phyloP scores from a whole-genome alignment of 2,797 vertebrate genomes.

The Eulemur coronatus region DNA sequence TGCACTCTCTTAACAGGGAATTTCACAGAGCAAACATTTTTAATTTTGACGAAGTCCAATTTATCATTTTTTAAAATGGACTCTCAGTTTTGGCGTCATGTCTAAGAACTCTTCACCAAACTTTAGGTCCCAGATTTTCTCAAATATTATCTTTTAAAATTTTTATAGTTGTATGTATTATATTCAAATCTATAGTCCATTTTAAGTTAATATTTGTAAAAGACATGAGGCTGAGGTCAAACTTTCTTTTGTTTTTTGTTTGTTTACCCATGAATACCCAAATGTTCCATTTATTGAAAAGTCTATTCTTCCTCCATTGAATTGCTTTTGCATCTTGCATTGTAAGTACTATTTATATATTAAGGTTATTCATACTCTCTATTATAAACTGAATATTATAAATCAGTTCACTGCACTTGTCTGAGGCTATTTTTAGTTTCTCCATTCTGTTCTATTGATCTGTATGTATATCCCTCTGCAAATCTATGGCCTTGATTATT shows the following conservation, averaged over 20 bases:
- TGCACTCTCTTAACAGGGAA: background rate
- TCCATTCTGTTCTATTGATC: background rate
- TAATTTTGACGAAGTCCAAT: background rate
- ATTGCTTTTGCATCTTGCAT: background rate
- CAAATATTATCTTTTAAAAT: background rate
- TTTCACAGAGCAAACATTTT: background rate
- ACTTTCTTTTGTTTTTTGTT: background rate
- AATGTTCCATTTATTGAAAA: background rate
- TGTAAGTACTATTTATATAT: background rate
- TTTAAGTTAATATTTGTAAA: background rate
- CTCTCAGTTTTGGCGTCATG: background rate
- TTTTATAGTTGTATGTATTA: background rate
- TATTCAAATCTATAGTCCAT: background rate
- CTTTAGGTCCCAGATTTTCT: background rate
- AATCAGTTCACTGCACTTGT: background rate
- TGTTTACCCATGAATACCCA: background rate
- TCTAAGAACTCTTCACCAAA: background rate
- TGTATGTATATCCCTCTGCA: background rate
- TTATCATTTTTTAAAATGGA: background rate
- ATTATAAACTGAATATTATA: background rate
- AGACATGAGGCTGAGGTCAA: background rate
- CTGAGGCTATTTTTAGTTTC: background rate
- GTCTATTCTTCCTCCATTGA: background rate
- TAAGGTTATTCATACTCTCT: background rate
- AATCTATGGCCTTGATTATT: background rate